These are phyloP conservation scores for Sylvia atricapilla DNA, from an alignment of 2,113 vertebrate genomes.

Conservation along the genomic window DNA sequence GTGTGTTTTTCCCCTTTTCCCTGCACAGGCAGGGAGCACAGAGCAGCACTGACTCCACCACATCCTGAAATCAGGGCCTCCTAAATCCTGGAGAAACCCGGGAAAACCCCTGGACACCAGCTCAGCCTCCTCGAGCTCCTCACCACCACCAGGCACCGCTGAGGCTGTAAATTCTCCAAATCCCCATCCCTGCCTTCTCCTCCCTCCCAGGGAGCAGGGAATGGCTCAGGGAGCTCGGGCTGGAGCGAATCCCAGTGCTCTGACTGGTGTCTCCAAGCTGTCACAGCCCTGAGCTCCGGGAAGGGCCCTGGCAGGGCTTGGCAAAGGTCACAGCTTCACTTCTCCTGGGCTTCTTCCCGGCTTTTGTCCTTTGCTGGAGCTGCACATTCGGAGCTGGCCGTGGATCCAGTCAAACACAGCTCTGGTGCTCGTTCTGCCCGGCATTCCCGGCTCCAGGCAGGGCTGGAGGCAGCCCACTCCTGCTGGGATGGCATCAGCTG, in stretches of 20 bases:
- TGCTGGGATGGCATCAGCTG: background rate
- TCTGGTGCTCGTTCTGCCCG: background rate
- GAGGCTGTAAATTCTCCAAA: background rate
- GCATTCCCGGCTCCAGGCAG: background rate
- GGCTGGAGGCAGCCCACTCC: background rate
- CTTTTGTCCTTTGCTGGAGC: background rate
- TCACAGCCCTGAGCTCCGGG: background rate
- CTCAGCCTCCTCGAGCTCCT: background rate
- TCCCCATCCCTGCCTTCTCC: background rate
- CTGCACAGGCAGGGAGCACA: background rate
- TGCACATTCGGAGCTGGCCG: accelerated
- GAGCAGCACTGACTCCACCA: background rate
- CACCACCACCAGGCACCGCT: background rate
- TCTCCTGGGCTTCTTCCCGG: background rate
- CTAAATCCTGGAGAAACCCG: background rate
- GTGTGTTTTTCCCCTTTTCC: background rate
- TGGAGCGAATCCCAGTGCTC: background rate
- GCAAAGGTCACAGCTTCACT: background rate
- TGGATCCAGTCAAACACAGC: background rate
- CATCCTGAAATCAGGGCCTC: background rate
- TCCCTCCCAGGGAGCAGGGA: background rate
- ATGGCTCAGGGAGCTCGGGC: accelerated
- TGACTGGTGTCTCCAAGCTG: background rate
- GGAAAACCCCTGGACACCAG: background rate
- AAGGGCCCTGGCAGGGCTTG: background rate